phyloP scores from a whole-genome alignment of 2,888 invertebrate genomes.

The Phyto melanocephala region DNA sequence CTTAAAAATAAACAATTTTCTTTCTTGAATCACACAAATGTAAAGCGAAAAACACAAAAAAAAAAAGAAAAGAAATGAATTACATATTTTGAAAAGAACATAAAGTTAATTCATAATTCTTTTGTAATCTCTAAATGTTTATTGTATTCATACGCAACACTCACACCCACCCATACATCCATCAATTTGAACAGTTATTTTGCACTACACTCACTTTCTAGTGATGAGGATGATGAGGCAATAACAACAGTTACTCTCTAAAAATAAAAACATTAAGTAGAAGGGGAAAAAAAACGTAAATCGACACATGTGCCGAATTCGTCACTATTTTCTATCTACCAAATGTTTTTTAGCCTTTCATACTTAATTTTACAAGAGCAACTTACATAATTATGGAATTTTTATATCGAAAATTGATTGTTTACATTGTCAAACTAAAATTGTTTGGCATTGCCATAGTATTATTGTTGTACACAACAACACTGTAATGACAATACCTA shows the following conservation, averaged over 20 bases:
- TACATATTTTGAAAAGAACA: neutral
- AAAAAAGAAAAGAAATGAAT: neutral
- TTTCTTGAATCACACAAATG: slow-evolving; percentile 12
- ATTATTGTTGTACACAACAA: too few species aligned
- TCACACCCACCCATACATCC: neutral
- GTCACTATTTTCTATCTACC: too few species aligned
- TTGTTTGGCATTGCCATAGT: too few species aligned
- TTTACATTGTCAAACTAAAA: too few species aligned
- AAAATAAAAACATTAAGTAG: too few species aligned
- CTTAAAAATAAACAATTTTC: slow-evolving; percentile 51
- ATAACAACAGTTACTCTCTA: too few species aligned
- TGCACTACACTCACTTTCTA: neutral
- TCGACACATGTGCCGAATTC: too few species aligned
- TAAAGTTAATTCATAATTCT: slow-evolving; percentile 40
- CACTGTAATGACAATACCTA: too few species aligned
- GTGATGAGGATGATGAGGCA: neutral
- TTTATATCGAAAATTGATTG: too few species aligned
- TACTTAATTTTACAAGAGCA: too few species aligned
- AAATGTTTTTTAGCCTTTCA: too few species aligned
- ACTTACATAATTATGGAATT: too few species aligned
- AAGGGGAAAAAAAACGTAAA: neutral
- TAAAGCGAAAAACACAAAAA: neutral
- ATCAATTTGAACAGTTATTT: neutral
- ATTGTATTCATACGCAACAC: neutral
- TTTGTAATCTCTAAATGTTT: neutral